Percentiles rank a stretch among this genome's conserved stretches.
Evolutionary conservation across 2,888 invertebrate genomes (phyloP).

Genomic region (Lithophane ornitopus): DNA sequence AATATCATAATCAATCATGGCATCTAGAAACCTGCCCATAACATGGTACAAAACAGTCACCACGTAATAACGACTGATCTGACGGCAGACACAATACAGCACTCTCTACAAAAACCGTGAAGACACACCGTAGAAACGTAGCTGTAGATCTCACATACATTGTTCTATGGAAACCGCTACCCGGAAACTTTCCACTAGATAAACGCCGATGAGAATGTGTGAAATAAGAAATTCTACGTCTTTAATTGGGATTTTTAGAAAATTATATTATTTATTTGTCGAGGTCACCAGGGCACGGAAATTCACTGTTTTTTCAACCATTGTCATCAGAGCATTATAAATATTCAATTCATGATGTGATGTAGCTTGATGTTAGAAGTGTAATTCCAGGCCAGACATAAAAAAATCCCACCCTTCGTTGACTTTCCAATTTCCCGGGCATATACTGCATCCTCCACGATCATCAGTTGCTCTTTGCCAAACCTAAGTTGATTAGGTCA

Average conservation of each 20-base stretch:
- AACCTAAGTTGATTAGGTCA: background rate
- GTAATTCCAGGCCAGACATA: background rate
- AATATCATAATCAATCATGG: slow-evolving; percentile 52
- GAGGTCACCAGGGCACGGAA: slow-evolving; percentile 31
- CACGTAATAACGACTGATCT: slow-evolving; percentile 56
- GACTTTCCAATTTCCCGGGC: background rate
- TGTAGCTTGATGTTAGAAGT: background rate
- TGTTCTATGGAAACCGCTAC: slow-evolving; percentile 77
- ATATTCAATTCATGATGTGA: no score
- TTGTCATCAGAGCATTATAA: slow-evolving; percentile 5
- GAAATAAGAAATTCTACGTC: slow-evolving; percentile 61
- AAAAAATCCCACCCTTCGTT: background rate
- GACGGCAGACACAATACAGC: slow-evolving; percentile 70
- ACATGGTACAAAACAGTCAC: slow-evolving; percentile 35
- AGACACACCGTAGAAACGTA: slow-evolving; percentile 69
- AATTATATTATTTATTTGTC: slow-evolving; percentile 7
- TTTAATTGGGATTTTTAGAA: slow-evolving; percentile 48
- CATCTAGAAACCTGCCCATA: slow-evolving; percentile 52
- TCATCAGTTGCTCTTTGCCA: no score
- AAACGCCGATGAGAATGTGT: slow-evolving; percentile 65
- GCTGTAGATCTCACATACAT: slow-evolving; percentile 74
- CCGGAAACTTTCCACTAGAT: slow-evolving; percentile 80
- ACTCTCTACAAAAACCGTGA: slow-evolving; percentile 74
- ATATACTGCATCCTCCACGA: background rate
- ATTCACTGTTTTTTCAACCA: background rate